Base-by-base conservation (phyloP, 2,888 invertebrate species). In the Trichopoda pennipes region DNA sequence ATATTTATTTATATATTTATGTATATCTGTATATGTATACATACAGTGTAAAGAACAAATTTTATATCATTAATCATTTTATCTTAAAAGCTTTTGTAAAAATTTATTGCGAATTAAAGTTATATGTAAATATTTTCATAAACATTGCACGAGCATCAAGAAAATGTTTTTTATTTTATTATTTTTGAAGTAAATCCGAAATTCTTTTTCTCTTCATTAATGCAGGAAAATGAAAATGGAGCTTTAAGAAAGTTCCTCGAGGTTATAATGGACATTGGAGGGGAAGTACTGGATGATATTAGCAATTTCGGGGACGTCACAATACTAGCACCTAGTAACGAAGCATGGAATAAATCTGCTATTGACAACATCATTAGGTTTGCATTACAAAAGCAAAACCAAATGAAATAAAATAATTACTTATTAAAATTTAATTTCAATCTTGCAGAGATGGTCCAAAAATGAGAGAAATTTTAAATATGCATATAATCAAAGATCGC, bases 251-350 rank as follows among this genome's bases (percentile, higher is more conserved):
- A 95, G 90, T 97, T 97, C 91, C 95, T 95, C 90, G 94, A 95
- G 89, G 94, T 95, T 70, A 95, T 97, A 83, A 93, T 94, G 91
- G 95, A 96, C 87, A 93, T 94, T 77, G 96, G 95, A 8, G 93
- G 94, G 75, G 94, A 95, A 85, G 96, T 96, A 88, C 93, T 96
- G 89, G 93, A 93, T 81, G 94, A 94, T 84, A 93, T 97, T 42
- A 94, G 93, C 75, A 91, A 93, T 78, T 93, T 94, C 83, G 94
- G 94, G 76, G 95, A 96, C 85, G 93, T 97, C 28, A 98, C 98
- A 3, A 92, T 98, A 76, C 96, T 98, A 90, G 97, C 97, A 2
- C 98, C 98, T 0, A 96, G 96, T 87, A 97, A 98, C 89, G 95
- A 95, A 82, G 97, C 97, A 16, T 95, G 97, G 94, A 93, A 94